These are phyloP conservation scores for Crax fasciolata DNA, from an alignment of 2,797 vertebrate genomes.

Conservation along the genomic window DNA sequence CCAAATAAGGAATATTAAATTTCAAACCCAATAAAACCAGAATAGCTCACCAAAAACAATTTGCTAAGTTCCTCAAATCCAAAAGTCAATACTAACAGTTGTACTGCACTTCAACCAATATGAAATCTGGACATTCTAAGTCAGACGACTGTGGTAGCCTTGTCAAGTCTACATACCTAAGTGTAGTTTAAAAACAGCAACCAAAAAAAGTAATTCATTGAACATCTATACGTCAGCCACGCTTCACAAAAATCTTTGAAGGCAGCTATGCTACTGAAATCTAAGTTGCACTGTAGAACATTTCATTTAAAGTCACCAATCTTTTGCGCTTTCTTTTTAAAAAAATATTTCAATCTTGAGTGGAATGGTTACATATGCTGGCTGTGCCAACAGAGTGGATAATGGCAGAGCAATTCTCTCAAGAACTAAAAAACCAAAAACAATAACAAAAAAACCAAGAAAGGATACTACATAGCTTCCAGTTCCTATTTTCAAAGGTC, in stretches of 20 bases:
- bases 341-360: neutral
- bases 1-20: neutral
- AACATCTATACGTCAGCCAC: neutral
- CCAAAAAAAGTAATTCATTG: neutral
- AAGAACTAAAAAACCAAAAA: neutral
- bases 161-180: neutral
- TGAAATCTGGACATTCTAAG: neutral
- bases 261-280: neutral
- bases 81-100: neutral
- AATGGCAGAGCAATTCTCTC: neutral
- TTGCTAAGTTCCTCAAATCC: neutral
- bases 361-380: neutral
- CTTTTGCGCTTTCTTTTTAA: neutral
- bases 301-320: neutral
- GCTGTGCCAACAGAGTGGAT: neutral
- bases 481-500: neutral
- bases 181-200: neutral
- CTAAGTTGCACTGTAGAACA: neutral
- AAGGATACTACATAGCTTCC: neutral
- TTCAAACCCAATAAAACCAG: neutral
- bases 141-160: neutral
- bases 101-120: neutral
- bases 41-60: neutral
- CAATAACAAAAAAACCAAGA: neutral
- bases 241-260: neutral